Evolutionary conservation across 1,140 invertebrate species (phyloP), one percentile per base, ranked within the genome.

Genomic region (Spodoptera litura): DNA sequence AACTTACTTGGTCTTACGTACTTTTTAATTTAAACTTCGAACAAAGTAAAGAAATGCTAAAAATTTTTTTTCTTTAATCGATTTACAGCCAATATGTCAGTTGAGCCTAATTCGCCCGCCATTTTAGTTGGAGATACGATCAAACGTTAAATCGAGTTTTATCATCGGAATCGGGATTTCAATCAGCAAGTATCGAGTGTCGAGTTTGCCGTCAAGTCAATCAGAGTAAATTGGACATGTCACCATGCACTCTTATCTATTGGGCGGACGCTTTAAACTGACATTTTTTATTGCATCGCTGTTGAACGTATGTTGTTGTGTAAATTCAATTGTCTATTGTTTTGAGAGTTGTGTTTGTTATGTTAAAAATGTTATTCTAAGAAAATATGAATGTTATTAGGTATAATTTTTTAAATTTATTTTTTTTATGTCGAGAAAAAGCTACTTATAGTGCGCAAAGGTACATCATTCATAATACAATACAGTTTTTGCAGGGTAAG

Each of bases 141-240:
- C 79, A 80, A 81, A 82, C 72, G 80, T 81, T 81, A 87, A 87
- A 88, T 87, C 84, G 87, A 84, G 82, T 87, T 89, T 87, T 44
- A 88, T 82, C 79, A 79, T 74, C 78, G 83, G 80, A 83, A 86
- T 84, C 78, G 78, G 79, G 86, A 84, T 85, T 87, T 86, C 86
- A 87, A 85, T 85, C 82, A 85, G 82, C 79, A 83, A 86, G 84
- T 84, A 84, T 80, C 83, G 84, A 86, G 73, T 87, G 81, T 81
- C 81, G 83, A 83, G 81, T 82, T 81, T 83, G 79, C 81, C 82
- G 87, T 87, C 83, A 80, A 87, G 85, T 88, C 87, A 88, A 89
- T 89, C 87, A 89, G 81, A 77, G 71, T 76, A 86, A 88, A 89
- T 89, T 88, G 84, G 84, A 88, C 83, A 83, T 84, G 88, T 89